phyloP scores from a whole-genome alignment of 2,888 invertebrate species.

The Disparrhopalites patrizii region DNA sequence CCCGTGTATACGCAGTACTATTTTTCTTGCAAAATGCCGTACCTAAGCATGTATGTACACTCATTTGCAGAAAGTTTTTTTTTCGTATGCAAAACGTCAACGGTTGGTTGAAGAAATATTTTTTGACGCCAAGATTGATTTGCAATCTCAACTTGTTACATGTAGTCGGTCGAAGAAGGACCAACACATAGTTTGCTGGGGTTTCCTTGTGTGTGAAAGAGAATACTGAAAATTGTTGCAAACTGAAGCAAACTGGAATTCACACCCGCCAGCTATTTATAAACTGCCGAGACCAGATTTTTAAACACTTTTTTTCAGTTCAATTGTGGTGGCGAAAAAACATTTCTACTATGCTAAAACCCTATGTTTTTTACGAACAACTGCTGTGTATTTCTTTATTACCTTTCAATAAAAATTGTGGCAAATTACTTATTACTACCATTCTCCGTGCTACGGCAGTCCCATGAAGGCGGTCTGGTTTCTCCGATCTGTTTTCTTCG shows the following conservation, averaged over 20 bases:
- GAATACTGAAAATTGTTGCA: neutral
- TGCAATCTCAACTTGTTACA: constrained; percentile 9
- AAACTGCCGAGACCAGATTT: constrained; percentile 1
- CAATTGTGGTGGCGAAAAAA: neutral
- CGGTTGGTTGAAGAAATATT: neutral
- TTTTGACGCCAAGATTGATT: constrained; percentile 30
- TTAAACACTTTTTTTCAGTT: neutral
- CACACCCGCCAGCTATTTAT: constrained; percentile 16
- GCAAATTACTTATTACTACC: constrained; percentile 1
- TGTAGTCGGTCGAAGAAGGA: neutral
- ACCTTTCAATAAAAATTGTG: constrained; percentile 6
- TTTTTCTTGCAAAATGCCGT: too few species aligned
- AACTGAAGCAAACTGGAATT: constrained; percentile 24
- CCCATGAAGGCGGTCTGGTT: too few species aligned
- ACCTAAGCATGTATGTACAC: constrained; percentile 2
- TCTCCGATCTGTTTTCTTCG: too few species aligned
- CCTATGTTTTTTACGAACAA: too few species aligned
- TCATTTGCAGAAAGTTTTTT: neutral
- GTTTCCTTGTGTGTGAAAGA: neutral
- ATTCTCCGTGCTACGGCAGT: too few species aligned
- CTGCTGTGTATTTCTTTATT: neutral
- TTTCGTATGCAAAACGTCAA: neutral
- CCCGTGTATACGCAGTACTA: neutral
- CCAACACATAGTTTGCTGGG: neutral
- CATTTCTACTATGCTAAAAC: too few species aligned